Percentiles rank a stretch among this genome's conserved stretches.
phyloP scores from a whole-genome alignment of 1,140 invertebrate genomes.

The Sitophilus oryzae region DNA sequence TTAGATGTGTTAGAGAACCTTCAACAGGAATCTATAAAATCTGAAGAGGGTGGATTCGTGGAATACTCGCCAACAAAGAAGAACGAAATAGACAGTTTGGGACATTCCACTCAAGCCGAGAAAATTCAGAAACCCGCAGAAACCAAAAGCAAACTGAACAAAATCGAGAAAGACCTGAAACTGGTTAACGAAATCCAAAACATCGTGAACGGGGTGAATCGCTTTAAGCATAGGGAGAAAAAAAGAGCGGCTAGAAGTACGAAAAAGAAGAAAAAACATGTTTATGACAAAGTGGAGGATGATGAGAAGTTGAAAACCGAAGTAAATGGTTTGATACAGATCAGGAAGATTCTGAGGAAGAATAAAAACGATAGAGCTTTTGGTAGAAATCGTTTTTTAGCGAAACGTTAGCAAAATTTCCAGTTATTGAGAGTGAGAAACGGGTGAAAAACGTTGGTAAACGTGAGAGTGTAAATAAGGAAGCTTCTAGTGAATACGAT shows the following conservation, averaged over 20 bases:
- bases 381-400: slow-evolving; percentile 23
- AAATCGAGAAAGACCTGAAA: slow-evolving; percentile 24
- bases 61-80: not conserved
- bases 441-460: not conserved
- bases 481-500: no score
- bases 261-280: not conserved
- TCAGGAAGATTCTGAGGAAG: slow-evolving; percentile 17
- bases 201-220: slow-evolving; percentile 13
- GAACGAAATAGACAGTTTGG: no score
- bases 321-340: slow-evolving; percentile 15
- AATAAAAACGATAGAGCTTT: slow-evolving; percentile 14
- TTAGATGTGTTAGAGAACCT: slow-evolving; percentile 5
- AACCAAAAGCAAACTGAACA: slow-evolving; percentile 10
- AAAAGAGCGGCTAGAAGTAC: slow-evolving; percentile 6
- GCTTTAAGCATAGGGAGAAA: slow-evolving; percentile 1
- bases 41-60: not conserved
- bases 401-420: slow-evolving; percentile 21
- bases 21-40: slow-evolving; percentile 7
- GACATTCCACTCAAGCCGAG: not conserved
- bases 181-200: slow-evolving; percentile 27
- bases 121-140: not conserved
- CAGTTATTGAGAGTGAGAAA: slow-evolving; percentile 3
- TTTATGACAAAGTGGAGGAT: slow-evolving; percentile 4
- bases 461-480: no score
- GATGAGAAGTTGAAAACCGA: slow-evolving; percentile 15